Base-by-base conservation (phyloP, 2,888 invertebrate species). In the Epinotia bilunana region DNA sequence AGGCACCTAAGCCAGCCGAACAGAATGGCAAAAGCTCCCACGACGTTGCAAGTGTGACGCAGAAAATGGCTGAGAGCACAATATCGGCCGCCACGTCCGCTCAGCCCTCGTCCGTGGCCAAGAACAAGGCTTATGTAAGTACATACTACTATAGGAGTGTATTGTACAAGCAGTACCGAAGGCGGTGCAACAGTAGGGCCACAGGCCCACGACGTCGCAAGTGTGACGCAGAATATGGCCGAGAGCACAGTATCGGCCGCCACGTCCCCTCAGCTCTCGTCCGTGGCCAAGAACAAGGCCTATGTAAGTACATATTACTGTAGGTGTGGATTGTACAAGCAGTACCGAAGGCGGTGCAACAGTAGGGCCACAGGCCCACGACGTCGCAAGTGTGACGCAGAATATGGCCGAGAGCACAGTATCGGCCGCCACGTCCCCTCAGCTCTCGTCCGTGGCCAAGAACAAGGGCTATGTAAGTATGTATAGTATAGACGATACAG, bases 61-160 rank as follows among this genome's bases (percentile, higher is more conserved):
- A 84, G 2, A 82, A 85, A 78, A 85, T 93, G 88, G 88, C 89
- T 0, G 82, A 79, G 23, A 87, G 84, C n/a, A 83, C 87, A 1
- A 78, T 92, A 33, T 83, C 87, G 0, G 64, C 58, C 11, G 78
- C 80, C n/a, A 70, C 79, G 0, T 80, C 82, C 23, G 63, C 81
- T 28, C 79, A 78, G 12, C 63, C 82, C 0, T 82, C 87, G 0
- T 72, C 83, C 2, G 79, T 83, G 0, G 84, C 83, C 0, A 91
- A 86, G 72, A 91, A 87, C 76, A 92, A 88, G 79, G 80, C 81
- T 46, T 88, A 82, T 78, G 93, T 93, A 84, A 89, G 92, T 88
- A 68, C 23, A 9, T 55, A 28, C 3, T 28, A 28, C 11, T 18
- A 18, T 49, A 46, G 46, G 46, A 46, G 46, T 46, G 46, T 2